Conservation (phyloP, 35 echinoderm and acorn worm genomes). For the Ophioderma brevispina region DNA sequence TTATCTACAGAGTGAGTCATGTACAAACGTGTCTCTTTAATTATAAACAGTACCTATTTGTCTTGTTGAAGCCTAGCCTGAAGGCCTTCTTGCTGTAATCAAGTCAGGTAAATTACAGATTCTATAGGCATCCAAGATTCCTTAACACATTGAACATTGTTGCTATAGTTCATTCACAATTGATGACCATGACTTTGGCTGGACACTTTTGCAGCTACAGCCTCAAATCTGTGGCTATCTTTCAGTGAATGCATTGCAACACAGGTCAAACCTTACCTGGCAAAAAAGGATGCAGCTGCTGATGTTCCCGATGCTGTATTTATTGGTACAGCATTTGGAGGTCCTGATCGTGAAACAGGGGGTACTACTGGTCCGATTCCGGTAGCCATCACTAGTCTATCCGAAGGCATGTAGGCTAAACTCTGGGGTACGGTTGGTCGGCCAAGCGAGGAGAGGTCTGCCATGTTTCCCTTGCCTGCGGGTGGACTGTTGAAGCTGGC, state of each 20-base stretch:
- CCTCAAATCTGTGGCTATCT: neutral
- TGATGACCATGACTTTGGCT: neutral
- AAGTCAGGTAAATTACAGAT: neutral
- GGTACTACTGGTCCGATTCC: neutral
- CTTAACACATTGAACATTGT: neutral
- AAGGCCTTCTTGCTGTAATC: neutral
- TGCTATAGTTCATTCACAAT: neutral
- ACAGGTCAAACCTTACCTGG: conserved; percentile 55
- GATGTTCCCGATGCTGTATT: conserved; percentile 24
- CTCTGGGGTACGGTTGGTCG: conserved; percentile 57
- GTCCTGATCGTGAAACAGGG: conserved; percentile 14
- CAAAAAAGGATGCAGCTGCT: conserved; percentile 84
- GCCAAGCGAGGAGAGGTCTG: conserved; percentile 38
- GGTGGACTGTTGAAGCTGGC: neutral
- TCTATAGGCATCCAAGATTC: neutral
- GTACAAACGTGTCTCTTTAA: neutral
- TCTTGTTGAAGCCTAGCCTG: neutral
- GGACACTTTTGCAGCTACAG: too few species aligned
- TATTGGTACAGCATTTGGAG: neutral
- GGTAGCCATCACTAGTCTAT: neutral
- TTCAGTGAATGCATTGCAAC: neutral
- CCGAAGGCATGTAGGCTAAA: conserved; percentile 42
- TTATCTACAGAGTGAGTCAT: neutral
- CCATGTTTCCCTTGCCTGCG: conserved; percentile 12
- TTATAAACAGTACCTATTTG: neutral